Evolutionary conservation across 1,140 invertebrate genomes (phyloP).

Genomic region (Rhyacophila brunnea): DNA sequence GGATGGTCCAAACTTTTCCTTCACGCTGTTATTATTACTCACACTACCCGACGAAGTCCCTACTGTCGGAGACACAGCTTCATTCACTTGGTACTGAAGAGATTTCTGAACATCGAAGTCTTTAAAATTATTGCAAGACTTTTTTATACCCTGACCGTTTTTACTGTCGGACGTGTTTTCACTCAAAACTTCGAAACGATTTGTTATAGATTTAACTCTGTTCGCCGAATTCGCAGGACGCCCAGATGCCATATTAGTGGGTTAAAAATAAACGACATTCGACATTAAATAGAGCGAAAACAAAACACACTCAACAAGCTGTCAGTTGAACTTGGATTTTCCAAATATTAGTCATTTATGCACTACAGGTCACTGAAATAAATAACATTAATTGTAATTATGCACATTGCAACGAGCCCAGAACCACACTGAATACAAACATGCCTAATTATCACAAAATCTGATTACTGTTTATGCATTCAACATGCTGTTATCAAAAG

Average conservation of each 20-base stretch:
- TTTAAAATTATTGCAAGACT: constrained; percentile 18
- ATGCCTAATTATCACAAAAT: too few species aligned
- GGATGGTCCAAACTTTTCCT: constrained; percentile 27
- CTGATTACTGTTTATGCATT: too few species aligned
- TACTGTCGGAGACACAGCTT: neutral
- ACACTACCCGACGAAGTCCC: neutral
- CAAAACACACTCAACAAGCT: neutral
- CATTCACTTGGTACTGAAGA: constrained; percentile 1
- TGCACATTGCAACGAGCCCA: too few species aligned
- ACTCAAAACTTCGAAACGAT: constrained; percentile 49
- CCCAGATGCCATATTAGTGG: constrained; percentile 36
- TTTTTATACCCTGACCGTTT: constrained; percentile 37
- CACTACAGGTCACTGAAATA: too few species aligned
- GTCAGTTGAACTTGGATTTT: neutral
- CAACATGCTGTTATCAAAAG: too few species aligned
- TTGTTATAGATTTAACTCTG: constrained; percentile 53
- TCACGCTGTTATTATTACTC: neutral
- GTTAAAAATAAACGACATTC: constrained; percentile 3
- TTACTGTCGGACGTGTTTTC: constrained; percentile 11
- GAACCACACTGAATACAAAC: too few species aligned
- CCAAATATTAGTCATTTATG: too few species aligned
- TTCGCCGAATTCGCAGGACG: constrained; percentile 15
- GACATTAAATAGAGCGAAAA: neutral
- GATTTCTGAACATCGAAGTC: constrained; percentile 3
- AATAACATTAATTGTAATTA: too few species aligned